Evolutionary conservation across 2,113 vertebrate genomes (phyloP).

Genomic region (Calypte anna): DNA sequence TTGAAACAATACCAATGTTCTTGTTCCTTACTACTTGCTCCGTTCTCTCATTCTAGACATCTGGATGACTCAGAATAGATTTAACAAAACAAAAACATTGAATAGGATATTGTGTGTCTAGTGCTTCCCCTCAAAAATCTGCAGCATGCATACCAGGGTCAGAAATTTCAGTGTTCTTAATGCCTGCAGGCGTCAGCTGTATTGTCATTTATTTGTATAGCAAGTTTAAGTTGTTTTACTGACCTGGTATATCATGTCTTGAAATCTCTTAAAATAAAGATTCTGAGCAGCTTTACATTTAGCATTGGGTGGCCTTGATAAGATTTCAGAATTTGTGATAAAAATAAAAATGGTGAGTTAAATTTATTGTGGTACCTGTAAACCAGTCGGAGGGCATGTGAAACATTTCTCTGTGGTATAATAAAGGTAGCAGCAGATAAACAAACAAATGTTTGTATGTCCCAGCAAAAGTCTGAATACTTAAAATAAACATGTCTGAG

Average conservation of each 20-base stretch:
- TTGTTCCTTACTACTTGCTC: not conserved
- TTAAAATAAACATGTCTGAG: constrained; percentile 14
- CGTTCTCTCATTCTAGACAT: not conserved
- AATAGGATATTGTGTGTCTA: not conserved
- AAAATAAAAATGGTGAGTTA: not conserved
- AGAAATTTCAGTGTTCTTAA: not conserved
- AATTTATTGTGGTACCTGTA: not conserved
- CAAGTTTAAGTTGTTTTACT: not conserved
- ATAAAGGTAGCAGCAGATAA: not conserved
- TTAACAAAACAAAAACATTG: too few species aligned
- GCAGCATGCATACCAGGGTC: not conserved
- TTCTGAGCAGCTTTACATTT: not conserved
- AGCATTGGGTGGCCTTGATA: not conserved
- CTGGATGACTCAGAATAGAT: not conserved
- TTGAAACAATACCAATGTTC: rapidly evolving
- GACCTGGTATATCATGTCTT: not conserved
- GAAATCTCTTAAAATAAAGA: not conserved
- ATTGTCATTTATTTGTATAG: not conserved
- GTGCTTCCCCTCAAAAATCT: not conserved
- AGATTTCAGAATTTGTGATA: not conserved
- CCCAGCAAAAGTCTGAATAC: not conserved
- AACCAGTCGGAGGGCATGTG: not conserved
- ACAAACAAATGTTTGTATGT: not conserved
- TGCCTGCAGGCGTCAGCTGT: not conserved
- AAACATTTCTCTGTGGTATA: not conserved